phyloP scores from a whole-genome alignment of 1,140 invertebrate genomes.

The Paraescarpia echinospica region DNA sequence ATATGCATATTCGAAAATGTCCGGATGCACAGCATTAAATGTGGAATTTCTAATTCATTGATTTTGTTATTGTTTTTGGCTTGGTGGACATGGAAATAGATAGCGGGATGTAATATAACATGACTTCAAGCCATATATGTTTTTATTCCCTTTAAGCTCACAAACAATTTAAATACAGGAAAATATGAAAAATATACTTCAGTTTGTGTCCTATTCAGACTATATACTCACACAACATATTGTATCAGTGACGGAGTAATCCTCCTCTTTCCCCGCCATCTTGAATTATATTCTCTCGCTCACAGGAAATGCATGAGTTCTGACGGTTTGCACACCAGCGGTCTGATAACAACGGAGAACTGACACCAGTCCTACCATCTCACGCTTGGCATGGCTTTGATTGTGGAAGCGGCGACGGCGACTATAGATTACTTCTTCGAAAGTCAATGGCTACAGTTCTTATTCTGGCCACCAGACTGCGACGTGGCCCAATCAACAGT shows the following conservation, averaged over 20 bases:
- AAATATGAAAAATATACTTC: neutral
- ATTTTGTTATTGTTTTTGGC: too few relatives aligned
- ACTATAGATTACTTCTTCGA: neutral
- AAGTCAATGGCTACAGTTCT: neutral
- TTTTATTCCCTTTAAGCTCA: too few relatives aligned
- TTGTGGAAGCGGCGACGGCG: neutral
- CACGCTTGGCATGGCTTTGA: neutral
- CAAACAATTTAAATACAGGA: neutral
- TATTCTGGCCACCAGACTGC: neutral
- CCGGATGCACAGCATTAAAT: too few relatives aligned
- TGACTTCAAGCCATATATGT: too few relatives aligned
- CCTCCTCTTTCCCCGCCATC: slow-evolving; percentile 23
- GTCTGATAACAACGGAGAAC: neutral
- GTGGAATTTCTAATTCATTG: too few relatives aligned
- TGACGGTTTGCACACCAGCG: slow-evolving; percentile 8
- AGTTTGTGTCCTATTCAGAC: neutral
- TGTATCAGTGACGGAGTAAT: slow-evolving; percentile 28
- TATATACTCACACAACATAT: slow-evolving; percentile 25
- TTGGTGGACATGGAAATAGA: too few relatives aligned
- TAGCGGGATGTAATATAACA: too few relatives aligned
- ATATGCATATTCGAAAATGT: too few relatives aligned
- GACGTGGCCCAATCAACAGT: neutral
- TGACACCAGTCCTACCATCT: neutral
- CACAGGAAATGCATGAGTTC: neutral
- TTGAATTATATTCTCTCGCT: neutral